Evolutionary conservation across 2,113 vertebrate species (phyloP).

Genomic region (Scytalopus superciliaris): DNA sequence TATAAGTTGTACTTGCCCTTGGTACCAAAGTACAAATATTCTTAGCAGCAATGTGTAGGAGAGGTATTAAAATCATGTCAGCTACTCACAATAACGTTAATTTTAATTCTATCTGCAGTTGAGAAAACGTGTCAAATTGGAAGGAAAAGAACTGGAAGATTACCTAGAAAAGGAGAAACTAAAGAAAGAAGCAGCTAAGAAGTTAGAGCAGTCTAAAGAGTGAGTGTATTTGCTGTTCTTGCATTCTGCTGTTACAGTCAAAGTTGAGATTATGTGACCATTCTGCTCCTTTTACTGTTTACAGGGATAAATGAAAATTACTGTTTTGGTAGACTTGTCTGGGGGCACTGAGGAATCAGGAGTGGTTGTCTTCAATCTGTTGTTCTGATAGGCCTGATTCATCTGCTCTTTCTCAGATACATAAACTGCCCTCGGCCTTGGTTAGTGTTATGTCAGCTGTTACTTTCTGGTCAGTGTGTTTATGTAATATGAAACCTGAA

Average conservation of each 20-base stretch:
- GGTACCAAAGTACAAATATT: neutral
- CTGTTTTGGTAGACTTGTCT: neutral
- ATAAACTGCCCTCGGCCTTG: neutral
- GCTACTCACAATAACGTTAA: neutral
- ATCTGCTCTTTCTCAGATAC: neutral
- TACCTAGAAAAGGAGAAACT: conserved; percentile 93
- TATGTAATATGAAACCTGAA: neutral
- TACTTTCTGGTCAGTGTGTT: neutral
- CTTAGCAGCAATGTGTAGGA: neutral
- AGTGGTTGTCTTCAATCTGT: neutral
- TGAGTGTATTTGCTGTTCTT: conserved; percentile 68
- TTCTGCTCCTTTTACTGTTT: neutral
- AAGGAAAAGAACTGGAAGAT: conserved; percentile 96
- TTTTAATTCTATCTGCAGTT: conserved; percentile 73
- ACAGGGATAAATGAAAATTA: neutral
- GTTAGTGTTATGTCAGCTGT: neutral
- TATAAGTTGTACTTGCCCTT: neutral
- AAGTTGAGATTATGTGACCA: neutral
- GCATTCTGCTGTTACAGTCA: neutral
- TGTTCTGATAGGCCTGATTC: neutral
- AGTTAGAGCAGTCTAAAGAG: conserved; percentile 98
- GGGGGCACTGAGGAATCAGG: neutral
- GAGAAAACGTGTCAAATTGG: conserved; percentile 93
- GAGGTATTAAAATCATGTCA: neutral
- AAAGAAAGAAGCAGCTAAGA: conserved; percentile 97